Evolutionary conservation across 1,140 invertebrate genomes (phyloP), one percentile per base, ranked within the genome.

Genomic region (Epicauta chinensis): DNA sequence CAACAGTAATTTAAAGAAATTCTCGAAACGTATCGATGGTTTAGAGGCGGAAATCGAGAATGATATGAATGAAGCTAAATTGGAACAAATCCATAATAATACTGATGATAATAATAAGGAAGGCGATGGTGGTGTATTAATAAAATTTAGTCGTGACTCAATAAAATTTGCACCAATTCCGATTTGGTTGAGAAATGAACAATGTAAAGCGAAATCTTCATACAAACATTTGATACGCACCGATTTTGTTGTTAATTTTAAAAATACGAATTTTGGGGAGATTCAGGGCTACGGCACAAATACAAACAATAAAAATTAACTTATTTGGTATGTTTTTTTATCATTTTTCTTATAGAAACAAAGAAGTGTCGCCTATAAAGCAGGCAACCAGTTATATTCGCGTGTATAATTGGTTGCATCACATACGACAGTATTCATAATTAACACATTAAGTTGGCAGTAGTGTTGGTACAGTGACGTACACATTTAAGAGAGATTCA

Each of bases 21-120:
- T 68, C 9, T 48, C 58, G 4, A 57, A 60, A 39, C 58, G 46
- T 16, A 49, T 68, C 10, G 64, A 68, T 11, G 50, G 16, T 14
- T 68, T 53, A 37, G 58, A 68, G 44, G 66, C 66, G 2, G 60
- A 66, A 53, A 57, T 68, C 3, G 66, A 68, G 44, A 68, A 68
- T 43, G 62, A 65, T 17, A 64, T 68, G n/a, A 68, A 68, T 29
- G 64, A 68, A 42, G 56, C 56, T 1, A 68, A 68, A 60, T 30
- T 54, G 10, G 51, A 50, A 40, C 31, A 35, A 17, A 14, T 53
- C 7, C 40, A 66, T 2, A 64, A 62, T 0, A 56, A 53, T 49
- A 53, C 57, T 7, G 46, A 61, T 44, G 61, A 59, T 7, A 48
- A 61, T 9, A 60, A 68, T 50, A 60, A 64, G 29, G 53, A 49